Conservation (phyloP, 2,797 vertebrate species). For the Xenentodon cancila region DNA sequence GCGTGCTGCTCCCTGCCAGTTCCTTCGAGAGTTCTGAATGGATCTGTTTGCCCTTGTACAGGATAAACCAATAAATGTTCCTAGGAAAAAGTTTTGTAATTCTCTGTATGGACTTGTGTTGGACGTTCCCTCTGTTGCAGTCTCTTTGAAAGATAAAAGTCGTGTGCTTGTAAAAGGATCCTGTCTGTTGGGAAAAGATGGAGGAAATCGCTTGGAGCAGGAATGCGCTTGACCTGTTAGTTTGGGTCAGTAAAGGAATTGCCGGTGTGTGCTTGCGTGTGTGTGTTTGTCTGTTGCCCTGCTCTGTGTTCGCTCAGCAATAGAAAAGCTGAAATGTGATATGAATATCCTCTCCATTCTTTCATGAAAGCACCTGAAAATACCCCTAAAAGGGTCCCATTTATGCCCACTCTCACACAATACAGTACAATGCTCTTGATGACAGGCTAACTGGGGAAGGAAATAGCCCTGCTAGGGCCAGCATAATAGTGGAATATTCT, state of each 20-base stretch:
- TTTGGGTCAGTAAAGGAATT: constrained; percentile 74
- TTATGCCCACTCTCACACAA: constrained; percentile 63
- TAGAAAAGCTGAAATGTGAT: constrained; percentile 78
- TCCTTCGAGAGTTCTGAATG: constrained; percentile 36
- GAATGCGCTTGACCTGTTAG: constrained; percentile 74
- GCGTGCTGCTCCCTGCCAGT: constrained; percentile 25
- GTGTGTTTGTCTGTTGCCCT: constrained; percentile 36
- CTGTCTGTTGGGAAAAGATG: constrained; percentile 70
- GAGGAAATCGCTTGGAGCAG: constrained; percentile 68
- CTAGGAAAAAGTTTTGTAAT: background rate
- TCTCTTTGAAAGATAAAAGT: constrained; percentile 62
- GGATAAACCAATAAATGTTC: constrained; percentile 17
- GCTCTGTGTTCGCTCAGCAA: constrained; percentile 59
- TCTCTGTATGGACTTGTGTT: constrained; percentile 7
- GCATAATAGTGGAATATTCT: constrained; percentile 73
- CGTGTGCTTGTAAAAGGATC: constrained; percentile 72
- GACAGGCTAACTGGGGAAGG: constrained; percentile 77
- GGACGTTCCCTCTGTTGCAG: constrained; percentile 47
- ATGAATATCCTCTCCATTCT: constrained; percentile 78
- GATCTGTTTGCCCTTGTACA: constrained; percentile 21
- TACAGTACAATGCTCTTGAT: constrained; percentile 73
- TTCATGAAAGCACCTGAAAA: constrained; percentile 75
- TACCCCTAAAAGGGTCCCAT: constrained; percentile 67
- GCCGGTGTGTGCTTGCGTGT: constrained; percentile 30
- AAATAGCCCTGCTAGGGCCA: constrained; percentile 68